A percentile compares a stretch with the other conserved stretches of the same genome.
These are phyloP conservation scores for Trichonephila clavipes DNA, from an alignment of 1,140 invertebrate genomes.

Conservation along the genomic window DNA sequence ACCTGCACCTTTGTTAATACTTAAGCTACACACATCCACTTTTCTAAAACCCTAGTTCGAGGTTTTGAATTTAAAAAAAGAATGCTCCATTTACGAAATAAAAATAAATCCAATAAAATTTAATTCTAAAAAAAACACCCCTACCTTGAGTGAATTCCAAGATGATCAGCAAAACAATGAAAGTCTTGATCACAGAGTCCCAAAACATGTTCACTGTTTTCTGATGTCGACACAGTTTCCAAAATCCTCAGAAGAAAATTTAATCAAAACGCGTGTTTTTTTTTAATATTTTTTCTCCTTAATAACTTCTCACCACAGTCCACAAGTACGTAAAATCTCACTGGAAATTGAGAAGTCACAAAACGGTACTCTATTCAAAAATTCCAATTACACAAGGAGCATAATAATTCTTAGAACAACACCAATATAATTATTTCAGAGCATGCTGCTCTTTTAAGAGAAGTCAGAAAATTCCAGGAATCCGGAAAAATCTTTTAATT, in stretches of 20 bases:
- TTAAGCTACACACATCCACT: too few relatives aligned
- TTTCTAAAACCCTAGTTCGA: too few relatives aligned
- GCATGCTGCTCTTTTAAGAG: not conserved
- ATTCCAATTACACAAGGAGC: not conserved
- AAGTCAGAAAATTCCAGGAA: not conserved
- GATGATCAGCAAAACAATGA: not conserved
- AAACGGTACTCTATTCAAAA: not conserved
- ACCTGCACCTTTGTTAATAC: too few relatives aligned
- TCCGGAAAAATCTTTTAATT: conserved; percentile 13
- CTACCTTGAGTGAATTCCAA: conserved; percentile 38
- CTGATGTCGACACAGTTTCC: not conserved
- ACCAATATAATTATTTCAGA: not conserved
- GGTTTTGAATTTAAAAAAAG: too few relatives aligned
- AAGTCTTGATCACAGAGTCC: not conserved
- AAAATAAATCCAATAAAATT: too few relatives aligned
- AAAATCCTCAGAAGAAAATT: not conserved
- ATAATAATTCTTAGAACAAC: not conserved
- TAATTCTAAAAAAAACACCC: not conserved
- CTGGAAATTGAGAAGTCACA: not conserved
- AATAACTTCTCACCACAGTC: not conserved
- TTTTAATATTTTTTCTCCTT: not conserved
- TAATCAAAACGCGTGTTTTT: not conserved
- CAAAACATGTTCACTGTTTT: not conserved
- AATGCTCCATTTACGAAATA: too few relatives aligned
- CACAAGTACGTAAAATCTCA: not conserved